These are phyloP conservation scores for Platycheirus rosarum DNA, from an alignment of 2,888 invertebrate species.

Conservation along the genomic window DNA sequence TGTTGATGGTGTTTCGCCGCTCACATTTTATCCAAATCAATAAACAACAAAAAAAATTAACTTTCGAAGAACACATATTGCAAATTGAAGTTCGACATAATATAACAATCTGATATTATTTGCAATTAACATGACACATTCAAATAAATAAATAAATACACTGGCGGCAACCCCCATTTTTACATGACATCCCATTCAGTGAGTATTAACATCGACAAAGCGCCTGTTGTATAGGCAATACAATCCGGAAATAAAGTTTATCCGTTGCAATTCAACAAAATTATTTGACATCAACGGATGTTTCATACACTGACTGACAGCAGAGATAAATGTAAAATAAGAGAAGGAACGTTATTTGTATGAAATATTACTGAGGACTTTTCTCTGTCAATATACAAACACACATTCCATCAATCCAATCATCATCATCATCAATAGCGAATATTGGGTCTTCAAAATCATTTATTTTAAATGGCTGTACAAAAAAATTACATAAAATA, in stretches of 20 bases:
- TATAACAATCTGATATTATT: conserved; percentile 66
- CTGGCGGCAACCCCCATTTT: conserved; percentile 50
- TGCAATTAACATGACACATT: conserved; percentile 72
- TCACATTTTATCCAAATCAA: conserved; percentile 59
- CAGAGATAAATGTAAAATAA: conserved; percentile 59
- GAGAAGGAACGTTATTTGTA: conserved; percentile 45
- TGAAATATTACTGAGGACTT: conserved; percentile 46
- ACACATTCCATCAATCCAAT: conserved; percentile 37
- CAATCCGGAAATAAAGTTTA: conserved; percentile 60
- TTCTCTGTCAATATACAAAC: conserved; percentile 7
- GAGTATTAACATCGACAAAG: background rate
- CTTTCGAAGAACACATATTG: background rate
- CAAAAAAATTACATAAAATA: conserved; percentile 19
- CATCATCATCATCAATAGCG: conserved; percentile 30
- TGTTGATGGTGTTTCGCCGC: conserved; percentile 38
- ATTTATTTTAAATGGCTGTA: conserved; percentile 58
- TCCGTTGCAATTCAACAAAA: conserved; percentile 42
- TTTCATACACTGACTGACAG: conserved; percentile 52
- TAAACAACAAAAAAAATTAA: conserved; percentile 27
- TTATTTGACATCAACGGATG: conserved; percentile 62
- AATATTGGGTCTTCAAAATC: conserved; percentile 55
- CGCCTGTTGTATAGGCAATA: background rate
- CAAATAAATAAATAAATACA: conserved; percentile 68
- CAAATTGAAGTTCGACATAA: conserved; percentile 41
- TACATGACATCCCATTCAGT: conserved; percentile 51